Evolutionary conservation across 1,140 invertebrate species (phyloP).

Genomic region (Bacillus rossius): DNA sequence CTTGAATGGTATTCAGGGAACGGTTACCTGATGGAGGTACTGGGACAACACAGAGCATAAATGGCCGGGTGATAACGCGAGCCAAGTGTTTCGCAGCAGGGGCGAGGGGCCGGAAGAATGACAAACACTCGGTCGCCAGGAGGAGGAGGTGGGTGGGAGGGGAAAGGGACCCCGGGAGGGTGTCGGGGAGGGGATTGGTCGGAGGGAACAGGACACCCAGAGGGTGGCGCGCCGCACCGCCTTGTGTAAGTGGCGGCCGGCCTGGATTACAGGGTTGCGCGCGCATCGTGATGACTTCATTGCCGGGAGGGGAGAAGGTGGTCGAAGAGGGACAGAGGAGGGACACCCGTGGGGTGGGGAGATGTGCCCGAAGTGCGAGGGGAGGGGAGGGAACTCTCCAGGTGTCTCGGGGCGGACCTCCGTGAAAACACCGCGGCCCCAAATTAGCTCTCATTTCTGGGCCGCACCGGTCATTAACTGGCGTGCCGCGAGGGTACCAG

Average conservation of each 20-base stretch:
- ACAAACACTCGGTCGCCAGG: too few relatives aligned
- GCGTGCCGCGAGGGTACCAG: neutral
- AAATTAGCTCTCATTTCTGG: slow-evolving; percentile 35
- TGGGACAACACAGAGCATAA: too few relatives aligned
- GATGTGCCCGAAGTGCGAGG: slow-evolving; percentile 2
- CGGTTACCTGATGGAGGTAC: too few relatives aligned
- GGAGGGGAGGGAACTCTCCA: neutral
- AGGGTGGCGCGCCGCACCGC: neutral
- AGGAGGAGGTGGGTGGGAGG: too few relatives aligned
- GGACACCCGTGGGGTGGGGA: neutral
- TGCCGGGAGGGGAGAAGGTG: slow-evolving; percentile 6
- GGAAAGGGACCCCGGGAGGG: too few relatives aligned
- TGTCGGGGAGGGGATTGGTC: too few relatives aligned
- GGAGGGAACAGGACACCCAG: too few relatives aligned
- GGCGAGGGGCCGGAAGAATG: too few relatives aligned
- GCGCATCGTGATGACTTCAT: slow-evolving; percentile 4
- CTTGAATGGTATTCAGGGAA: too few relatives aligned
- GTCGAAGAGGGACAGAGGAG: neutral
- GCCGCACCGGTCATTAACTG: neutral
- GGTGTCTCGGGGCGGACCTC: slow-evolving; percentile 38
- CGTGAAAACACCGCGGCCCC: slow-evolving; percentile 45
- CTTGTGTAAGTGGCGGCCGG: neutral
- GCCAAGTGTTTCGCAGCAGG: too few relatives aligned
- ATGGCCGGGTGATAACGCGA: too few relatives aligned
- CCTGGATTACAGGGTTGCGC: neutral